Percentiles rank a stretch among this genome's conserved stretches.
phyloP scores from a whole-genome alignment of 2,888 invertebrate genomes.

The Conops quadrifasciatus region DNA sequence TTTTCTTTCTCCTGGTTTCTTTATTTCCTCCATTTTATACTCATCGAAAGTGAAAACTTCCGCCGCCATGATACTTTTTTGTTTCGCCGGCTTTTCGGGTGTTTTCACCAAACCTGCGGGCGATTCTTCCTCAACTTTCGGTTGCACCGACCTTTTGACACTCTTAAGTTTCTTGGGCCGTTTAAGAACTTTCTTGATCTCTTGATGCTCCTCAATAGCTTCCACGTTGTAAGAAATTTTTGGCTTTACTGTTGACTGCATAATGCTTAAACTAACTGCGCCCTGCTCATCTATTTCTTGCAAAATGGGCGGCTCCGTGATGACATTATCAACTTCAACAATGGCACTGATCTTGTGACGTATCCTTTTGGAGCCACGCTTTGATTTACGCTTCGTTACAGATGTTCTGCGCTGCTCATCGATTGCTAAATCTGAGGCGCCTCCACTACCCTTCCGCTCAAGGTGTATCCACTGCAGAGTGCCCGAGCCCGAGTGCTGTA shows the following conservation, averaged over 20 bases:
- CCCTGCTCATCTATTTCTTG: conserved; percentile 41
- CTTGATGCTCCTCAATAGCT: conserved; percentile 61
- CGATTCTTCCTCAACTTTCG: conserved; percentile 40
- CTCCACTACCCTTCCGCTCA: conserved; percentile 58
- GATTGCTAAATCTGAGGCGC: conserved; percentile 47
- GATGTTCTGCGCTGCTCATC: conserved; percentile 35
- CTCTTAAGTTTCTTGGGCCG: conserved; percentile 63
- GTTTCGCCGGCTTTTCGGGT: conserved; percentile 51
- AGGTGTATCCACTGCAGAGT: conserved; percentile 60
- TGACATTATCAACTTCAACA: conserved; percentile 57
- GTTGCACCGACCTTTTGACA: conserved; percentile 41
- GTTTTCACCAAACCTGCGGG: conserved; percentile 55
- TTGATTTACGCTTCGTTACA: conserved; percentile 51
- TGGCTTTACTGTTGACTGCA: conserved; percentile 47
- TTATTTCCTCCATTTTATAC: conserved; percentile 9
- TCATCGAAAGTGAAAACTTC: conserved; percentile 54
- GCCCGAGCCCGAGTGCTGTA: conserved; percentile 61
- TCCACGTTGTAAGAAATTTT: conserved; percentile 64
- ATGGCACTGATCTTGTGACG: conserved; percentile 62
- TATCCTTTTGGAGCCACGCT: conserved; percentile 56
- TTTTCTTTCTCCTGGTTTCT: neutral
- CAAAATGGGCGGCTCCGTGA: conserved; percentile 42
- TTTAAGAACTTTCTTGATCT: conserved; percentile 60
- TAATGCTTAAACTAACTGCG: too few species aligned
- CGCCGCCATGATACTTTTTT: conserved; percentile 41